phyloP scores from a whole-genome alignment of 2,888 invertebrate species.

The Anthoptus insignis region DNA sequence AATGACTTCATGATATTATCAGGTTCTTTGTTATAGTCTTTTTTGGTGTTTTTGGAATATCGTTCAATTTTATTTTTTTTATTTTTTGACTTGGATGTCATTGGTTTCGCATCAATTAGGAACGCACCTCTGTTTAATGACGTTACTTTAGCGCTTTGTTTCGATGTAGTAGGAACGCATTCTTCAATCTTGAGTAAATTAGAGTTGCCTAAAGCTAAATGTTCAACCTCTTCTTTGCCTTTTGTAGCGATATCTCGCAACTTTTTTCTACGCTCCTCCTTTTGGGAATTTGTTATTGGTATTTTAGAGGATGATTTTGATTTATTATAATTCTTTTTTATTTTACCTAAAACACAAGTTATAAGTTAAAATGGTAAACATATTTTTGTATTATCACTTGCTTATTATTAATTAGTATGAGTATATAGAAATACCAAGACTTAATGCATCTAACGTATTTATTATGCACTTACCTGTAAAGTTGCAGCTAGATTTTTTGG shows the following conservation, averaged over 20 bases:
- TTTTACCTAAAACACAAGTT: conserved; percentile 21
- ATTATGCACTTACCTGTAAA: conserved; percentile 17
- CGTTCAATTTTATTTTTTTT: conserved; percentile 51
- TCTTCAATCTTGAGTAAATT: conserved; percentile 52
- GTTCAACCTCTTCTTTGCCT: conserved; percentile 58
- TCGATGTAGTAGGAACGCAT: conserved; percentile 50
- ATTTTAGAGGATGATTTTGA: conserved; percentile 51
- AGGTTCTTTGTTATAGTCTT: conserved; percentile 39
- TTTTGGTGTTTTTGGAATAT: conserved; percentile 40
- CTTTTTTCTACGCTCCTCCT: conserved; percentile 80
- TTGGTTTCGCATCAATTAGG: conserved; percentile 67
- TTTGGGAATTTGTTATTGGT: conserved; percentile 63
- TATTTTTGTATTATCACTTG: background rate
- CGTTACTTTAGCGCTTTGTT: conserved; percentile 79
- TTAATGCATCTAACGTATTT: too few species aligned
- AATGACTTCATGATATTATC: conserved; percentile 47
- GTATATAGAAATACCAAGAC: too few species aligned
- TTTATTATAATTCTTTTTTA: conserved; percentile 13
- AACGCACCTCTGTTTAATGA: conserved; percentile 85
- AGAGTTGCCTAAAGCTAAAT: background rate
- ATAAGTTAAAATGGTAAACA: background rate
- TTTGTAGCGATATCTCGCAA: conserved; percentile 82
- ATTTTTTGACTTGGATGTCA: conserved; percentile 60
- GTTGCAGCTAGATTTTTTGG: conserved; percentile 6
- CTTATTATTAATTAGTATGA: too few species aligned